Conservation (phyloP, 2,797 vertebrate genomes). For the Remorina albescens region DNA sequence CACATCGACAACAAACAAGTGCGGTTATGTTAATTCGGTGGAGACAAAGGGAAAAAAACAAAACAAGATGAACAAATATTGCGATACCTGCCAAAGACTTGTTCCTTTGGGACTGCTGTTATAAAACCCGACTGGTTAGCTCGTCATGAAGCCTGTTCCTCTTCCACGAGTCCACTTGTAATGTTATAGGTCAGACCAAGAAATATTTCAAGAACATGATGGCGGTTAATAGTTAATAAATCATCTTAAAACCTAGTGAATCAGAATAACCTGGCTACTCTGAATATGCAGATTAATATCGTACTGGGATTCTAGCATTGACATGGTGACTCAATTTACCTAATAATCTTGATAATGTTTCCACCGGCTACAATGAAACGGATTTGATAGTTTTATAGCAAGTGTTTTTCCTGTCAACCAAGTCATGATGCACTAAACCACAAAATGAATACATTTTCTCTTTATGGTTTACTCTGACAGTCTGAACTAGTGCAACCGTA, state of each 20-base stretch:
- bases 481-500: too few relatives aligned
- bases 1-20: slow-evolving; percentile 24
- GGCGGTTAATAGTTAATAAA: slow-evolving; percentile 62
- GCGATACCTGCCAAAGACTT: slow-evolving; percentile 58
- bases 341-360: too few relatives aligned
- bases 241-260: slow-evolving; percentile 55
- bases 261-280: slow-evolving; percentile 7
- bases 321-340: background rate
- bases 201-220: slow-evolving; percentile 67
- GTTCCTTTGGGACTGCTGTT: slow-evolving; percentile 37
- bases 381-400: background rate
- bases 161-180: slow-evolving; percentile 68
- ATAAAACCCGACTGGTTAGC: slow-evolving; percentile 51
- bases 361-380: too few relatives aligned
- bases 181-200: slow-evolving; percentile 78
- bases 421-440: background rate
- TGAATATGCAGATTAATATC: slow-evolving; percentile 25
- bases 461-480: too few relatives aligned
- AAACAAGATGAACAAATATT: slow-evolving; percentile 19
- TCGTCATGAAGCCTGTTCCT: slow-evolving; percentile 71
- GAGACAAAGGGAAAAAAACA: slow-evolving; percentile 11
- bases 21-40: slow-evolving; percentile 38
- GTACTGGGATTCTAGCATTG: slow-evolving; percentile 31
- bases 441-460: too few relatives aligned
- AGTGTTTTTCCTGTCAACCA: background rate